Evolutionary conservation across 2,113 vertebrate species (phyloP).

Genomic region (Conger conger): DNA sequence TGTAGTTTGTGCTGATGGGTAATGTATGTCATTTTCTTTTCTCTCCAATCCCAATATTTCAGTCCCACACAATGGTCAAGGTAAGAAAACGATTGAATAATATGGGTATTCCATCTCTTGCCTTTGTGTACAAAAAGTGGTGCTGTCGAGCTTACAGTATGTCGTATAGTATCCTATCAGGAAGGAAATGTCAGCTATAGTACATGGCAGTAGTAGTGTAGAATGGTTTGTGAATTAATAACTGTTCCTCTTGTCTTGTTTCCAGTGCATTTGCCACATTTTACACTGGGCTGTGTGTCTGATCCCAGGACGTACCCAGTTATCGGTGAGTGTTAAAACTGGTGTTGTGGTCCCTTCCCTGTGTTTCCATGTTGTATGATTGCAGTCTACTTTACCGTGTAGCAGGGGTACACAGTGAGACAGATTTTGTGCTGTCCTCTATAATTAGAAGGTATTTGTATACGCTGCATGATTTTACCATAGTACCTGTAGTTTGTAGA

Average conservation of each 20-base stretch:
- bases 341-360: no score
- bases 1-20: neutral
- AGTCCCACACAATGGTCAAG: neutral
- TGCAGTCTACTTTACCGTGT: neutral
- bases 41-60: neutral
- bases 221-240: neutral
- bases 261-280: neutral
- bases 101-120: neutral
- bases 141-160: neutral
- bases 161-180: neutral
- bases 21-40: neutral
- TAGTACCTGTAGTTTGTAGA: no score
- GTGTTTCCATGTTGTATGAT: neutral
- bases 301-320: neutral
- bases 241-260: neutral
- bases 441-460: no score
- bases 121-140: neutral
- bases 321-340: neutral
- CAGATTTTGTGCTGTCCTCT: no score
- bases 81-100: neutral
- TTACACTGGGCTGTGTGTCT: neutral
- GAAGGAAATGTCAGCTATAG: neutral
- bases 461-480: no score
- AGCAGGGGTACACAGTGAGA: no score
- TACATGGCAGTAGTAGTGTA: neutral